phyloP scores from a whole-genome alignment of 1,140 invertebrate species.

The Drosophila kikkawai region DNA sequence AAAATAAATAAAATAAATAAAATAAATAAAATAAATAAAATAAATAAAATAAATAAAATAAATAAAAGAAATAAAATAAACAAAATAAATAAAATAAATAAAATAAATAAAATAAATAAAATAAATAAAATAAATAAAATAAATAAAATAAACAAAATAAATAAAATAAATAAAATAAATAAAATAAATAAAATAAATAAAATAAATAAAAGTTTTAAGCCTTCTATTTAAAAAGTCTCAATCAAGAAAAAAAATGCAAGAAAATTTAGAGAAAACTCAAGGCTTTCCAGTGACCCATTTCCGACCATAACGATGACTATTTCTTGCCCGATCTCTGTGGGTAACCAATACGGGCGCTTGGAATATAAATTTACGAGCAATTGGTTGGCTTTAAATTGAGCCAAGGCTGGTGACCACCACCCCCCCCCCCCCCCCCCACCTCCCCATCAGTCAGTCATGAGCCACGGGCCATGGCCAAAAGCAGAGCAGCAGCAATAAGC shows the following conservation, averaged over 20 bases:
- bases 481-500: conserved; percentile 61
- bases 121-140: no score
- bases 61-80: no score
- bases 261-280: neutral
- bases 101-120: no score
- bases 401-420: conserved; percentile 41
- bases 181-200: no score
- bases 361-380: conserved; percentile 35
- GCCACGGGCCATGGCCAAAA: conserved; percentile 34
- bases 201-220: neutral
- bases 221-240: neutral
- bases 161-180: no score
- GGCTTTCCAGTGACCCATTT: neutral
- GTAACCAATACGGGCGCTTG: neutral
- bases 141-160: no score
- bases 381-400: conserved; percentile 54
- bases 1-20: no score
- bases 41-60: no score
- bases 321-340: neutral
- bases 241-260: neutral
- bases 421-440: no score
- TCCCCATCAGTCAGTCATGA: conserved; percentile 28
- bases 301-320: neutral
- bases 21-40: no score
- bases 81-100: no score